phyloP scores from a whole-genome alignment of 2,113 vertebrate genomes.

The Erythrocebus patas region DNA sequence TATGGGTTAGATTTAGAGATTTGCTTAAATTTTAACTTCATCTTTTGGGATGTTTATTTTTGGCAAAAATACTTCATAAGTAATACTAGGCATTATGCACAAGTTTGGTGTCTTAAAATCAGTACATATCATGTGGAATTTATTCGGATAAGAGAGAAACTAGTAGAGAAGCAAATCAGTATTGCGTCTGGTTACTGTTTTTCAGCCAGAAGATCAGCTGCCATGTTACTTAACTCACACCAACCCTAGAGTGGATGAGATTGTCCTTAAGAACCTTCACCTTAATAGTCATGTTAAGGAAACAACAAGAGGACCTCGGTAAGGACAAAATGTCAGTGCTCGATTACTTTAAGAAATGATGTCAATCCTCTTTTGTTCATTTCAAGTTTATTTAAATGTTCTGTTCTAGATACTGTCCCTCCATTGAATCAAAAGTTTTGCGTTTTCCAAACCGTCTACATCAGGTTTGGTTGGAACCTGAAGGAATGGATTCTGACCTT shows the following conservation, averaged over 20 bases:
- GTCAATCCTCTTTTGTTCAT: neutral
- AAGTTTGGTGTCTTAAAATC: constrained; percentile 1
- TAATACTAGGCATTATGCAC: neutral
- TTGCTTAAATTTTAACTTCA: neutral
- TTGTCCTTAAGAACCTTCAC: constrained; percentile 90
- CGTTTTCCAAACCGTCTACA: constrained; percentile 93
- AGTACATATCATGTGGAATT: neutral
- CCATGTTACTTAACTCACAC: constrained; percentile 90
- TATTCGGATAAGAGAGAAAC: neutral
- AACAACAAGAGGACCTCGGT: constrained; percentile 94
- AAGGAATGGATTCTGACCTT: constrained; percentile 92
- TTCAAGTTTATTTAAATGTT: constrained; percentile 19
- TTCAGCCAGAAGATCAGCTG: constrained; percentile 92
- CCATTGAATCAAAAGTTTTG: constrained; percentile 94
- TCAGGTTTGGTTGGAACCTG: constrained; percentile 97
- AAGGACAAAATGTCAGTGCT: neutral
- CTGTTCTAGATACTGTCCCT: constrained; percentile 94
- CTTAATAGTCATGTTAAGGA: constrained; percentile 91
- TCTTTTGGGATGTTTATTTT: neutral
- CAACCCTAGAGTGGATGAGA: constrained; percentile 86
- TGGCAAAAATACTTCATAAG: neutral
- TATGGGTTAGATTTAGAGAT: neutral
- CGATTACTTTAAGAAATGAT: neutral
- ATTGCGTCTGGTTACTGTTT: neutral
- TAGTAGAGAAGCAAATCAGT: neutral